Evolutionary conservation across 2,888 invertebrate genomes (phyloP).

Genomic region (Gandaritis pyraliata): DNA sequence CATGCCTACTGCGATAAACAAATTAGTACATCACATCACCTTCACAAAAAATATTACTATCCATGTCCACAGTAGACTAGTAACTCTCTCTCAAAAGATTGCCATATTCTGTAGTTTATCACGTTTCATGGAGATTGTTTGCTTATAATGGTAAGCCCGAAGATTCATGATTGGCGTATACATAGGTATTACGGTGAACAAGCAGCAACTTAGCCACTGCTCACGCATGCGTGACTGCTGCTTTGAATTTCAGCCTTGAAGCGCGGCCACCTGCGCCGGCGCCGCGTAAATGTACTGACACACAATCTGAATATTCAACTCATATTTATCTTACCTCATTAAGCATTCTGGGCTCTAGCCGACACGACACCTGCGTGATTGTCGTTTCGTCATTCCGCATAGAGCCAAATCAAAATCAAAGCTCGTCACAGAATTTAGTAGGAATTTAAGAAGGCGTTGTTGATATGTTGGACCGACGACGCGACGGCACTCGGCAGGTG

Average conservation of each 20-base stretch:
- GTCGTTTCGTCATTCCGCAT: conserved; percentile 58
- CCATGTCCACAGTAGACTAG: neutral
- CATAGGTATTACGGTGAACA: conserved; percentile 31
- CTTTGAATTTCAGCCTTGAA: conserved; percentile 85
- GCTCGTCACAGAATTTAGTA: conserved; percentile 26
- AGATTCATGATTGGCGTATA: conserved; percentile 5
- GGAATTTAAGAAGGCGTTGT: conserved; percentile 43
- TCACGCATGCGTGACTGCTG: conserved; percentile 82
- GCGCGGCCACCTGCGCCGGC: conserved; percentile 86
- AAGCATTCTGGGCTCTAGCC: conserved; percentile 74
- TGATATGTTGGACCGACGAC: conserved; percentile 43
- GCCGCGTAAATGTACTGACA: conserved; percentile 85
- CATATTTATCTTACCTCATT: conserved; percentile 76
- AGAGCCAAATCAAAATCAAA: conserved; percentile 31
- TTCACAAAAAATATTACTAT: conserved; percentile 2
- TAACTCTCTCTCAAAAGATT: neutral
- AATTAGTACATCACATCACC: conserved; percentile 19
- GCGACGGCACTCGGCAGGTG: conserved; percentile 68
- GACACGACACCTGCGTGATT: conserved; percentile 80
- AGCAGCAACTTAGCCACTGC: conserved; percentile 68
- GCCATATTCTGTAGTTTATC: neutral
- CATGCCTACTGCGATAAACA: conserved; percentile 48
- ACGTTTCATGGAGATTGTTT: too few species aligned
- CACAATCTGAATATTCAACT: conserved; percentile 83
- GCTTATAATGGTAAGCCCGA: too few species aligned